Evolutionary conservation across 2,113 vertebrate genomes (phyloP), one percentile per base, ranked within the genome.

Genomic region (human (Homo sapiens)): DNA sequence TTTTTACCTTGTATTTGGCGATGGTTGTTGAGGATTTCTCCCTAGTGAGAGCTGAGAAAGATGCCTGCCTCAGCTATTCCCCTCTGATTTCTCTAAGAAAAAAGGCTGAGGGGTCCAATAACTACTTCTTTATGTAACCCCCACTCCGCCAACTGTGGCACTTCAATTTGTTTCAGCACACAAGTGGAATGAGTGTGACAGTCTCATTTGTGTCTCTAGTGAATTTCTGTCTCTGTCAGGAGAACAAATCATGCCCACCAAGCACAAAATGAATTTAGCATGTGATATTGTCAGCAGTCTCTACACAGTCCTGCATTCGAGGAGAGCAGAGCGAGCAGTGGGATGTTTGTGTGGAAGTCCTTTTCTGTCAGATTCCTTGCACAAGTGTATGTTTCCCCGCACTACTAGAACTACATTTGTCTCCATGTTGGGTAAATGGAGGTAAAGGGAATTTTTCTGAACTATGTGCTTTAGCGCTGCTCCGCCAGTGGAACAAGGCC

Each of bases 181-280:
- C 2, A 27, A 64, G 35, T 50, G 17, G 27, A 79, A 90, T 30
- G 48, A 55, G 3, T 57, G 43, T 70, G 72, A 76, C 86, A 75
- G 38, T 68, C 84, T 76, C 20, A 13, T 45, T 90, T 57, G 43
- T 18, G 3, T 94, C 70, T 38, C 86, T 48, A 2, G 20, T n/a
- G 61, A 72, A 70, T 38, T 5, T 93, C 88, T 91, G 10, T 94
- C 66, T 93, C 48, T 93, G 45, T 73, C 90, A 75, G 86, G 90
- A 89, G 84, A 89, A 61, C 38, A 93, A 79, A 96, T 81, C 50
- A 45, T 85, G 64, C 43, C 80, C 17, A 8, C 11, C 40, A 95
- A 92, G 70, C 80, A 57, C 80, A 96, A 55, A 96, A 95, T 98
- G 92, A 97, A 96, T 97, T 93, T 87, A 97, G 48, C 78, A 3